Evolutionary conservation across 2,113 vertebrate genomes (phyloP).

Genomic region (Parotia lawesii): DNA sequence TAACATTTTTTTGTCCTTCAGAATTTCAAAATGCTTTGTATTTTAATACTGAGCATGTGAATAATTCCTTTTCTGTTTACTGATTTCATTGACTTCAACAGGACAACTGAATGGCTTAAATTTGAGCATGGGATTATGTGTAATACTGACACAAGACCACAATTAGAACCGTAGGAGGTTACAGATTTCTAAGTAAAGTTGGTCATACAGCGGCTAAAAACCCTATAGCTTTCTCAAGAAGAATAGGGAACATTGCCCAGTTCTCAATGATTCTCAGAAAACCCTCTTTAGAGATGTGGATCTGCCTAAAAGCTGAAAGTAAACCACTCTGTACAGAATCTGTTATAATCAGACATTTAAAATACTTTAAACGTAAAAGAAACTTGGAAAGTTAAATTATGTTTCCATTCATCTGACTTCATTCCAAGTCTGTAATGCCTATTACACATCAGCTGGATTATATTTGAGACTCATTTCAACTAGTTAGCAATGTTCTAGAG

Average conservation of each 20-base stretch:
- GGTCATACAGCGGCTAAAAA: not conserved
- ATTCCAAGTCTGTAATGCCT: not conserved
- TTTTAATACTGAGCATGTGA: not conserved
- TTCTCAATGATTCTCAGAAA: not conserved
- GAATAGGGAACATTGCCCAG: not conserved
- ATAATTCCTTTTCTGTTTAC: not conserved
- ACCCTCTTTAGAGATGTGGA: not conserved
- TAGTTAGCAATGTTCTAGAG: not conserved
- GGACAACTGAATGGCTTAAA: not conserved
- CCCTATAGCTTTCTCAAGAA: not conserved
- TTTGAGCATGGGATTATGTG: not conserved
- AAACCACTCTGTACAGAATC: not conserved
- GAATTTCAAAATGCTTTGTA: not conserved
- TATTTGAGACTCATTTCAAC: not conserved
- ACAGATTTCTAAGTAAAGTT: not conserved
- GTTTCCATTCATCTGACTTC: constrained; percentile 6
- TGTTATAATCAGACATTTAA: not conserved
- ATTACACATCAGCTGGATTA: not conserved
- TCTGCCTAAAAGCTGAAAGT: not conserved
- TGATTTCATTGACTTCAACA: not conserved
- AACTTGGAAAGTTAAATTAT: constrained; percentile 5
- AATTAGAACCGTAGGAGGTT: not conserved
- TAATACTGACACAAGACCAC: not conserved
- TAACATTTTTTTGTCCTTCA: not conserved
- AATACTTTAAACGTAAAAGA: not conserved